These are phyloP conservation scores for Cistogaster globosa DNA, from an alignment of 2,888 invertebrate species.

Conservation along the genomic window DNA sequence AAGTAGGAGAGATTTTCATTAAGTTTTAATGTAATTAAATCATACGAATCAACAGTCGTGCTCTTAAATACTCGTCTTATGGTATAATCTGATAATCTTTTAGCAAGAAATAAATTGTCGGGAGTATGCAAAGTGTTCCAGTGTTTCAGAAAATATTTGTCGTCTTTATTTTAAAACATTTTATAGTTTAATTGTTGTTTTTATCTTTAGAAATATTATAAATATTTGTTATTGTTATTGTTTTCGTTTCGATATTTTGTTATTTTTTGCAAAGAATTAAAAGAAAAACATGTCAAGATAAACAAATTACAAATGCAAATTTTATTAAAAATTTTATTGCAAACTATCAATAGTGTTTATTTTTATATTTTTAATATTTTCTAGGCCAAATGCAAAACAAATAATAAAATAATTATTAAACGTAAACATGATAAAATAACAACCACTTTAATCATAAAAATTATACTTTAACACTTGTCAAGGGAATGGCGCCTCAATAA, in stretches of 20 bases:
- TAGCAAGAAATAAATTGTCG: too few relatives aligned
- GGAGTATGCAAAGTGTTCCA: too few relatives aligned
- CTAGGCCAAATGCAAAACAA: not conserved
- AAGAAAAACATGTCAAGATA: conserved; percentile 19
- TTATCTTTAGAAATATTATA: conserved; percentile 18
- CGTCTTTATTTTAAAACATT: conserved; percentile 12
- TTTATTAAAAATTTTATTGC: not conserved
- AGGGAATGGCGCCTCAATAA: too few relatives aligned
- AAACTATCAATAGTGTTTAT: not conserved
- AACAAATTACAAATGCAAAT: conserved; percentile 36
- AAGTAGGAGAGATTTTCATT: too few relatives aligned
- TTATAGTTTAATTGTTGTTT: conserved; percentile 26
- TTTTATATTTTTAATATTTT: not conserved
- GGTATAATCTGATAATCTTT: too few relatives aligned
- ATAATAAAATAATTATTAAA: not conserved
- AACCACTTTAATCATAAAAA: too few relatives aligned
- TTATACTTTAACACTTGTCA: too few relatives aligned
- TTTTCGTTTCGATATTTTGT: not conserved
- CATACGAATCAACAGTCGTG: too few relatives aligned
- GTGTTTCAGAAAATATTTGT: conserved; percentile 7
- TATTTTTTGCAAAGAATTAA: conserved; percentile 6
- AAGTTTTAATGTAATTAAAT: too few relatives aligned
- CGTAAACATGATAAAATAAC: too few relatives aligned
- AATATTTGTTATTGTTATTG: conserved; percentile 25
- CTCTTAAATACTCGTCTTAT: too few relatives aligned